Evolutionary conservation across 1,140 invertebrate genomes (phyloP).

Genomic region (Zaprionus vittiger): DNA sequence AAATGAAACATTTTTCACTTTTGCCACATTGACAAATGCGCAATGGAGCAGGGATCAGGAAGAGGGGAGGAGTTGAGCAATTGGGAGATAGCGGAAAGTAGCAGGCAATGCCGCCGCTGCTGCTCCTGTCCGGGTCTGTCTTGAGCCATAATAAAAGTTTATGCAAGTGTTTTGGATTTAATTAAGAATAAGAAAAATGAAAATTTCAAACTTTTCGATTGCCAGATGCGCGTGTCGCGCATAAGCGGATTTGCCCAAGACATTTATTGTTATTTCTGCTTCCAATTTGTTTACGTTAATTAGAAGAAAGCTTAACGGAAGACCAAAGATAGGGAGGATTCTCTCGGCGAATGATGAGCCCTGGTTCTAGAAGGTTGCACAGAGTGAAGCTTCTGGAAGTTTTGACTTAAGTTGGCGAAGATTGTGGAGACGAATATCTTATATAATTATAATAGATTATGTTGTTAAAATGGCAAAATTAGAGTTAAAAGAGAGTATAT

Average conservation of each 20-base stretch:
- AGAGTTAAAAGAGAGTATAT: background rate
- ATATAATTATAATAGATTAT: no score
- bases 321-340: background rate
- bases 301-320: slow-evolving; percentile 34
- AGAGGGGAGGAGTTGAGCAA: background rate
- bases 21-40: slow-evolving; percentile 64
- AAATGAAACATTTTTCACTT: slow-evolving; percentile 69
- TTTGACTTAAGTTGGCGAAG: background rate
- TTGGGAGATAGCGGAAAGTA: background rate
- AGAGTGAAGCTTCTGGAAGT: background rate
- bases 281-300: slow-evolving; percentile 76
- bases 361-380: background rate
- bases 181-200: slow-evolving; percentile 79
- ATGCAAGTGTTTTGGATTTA: slow-evolving; percentile 73
- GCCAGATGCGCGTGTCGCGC: slow-evolving; percentile 71
- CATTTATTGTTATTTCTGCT: slow-evolving; percentile 77
- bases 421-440: no score
- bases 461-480: no score
- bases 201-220: slow-evolving; percentile 76
- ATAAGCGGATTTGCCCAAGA: slow-evolving; percentile 74
- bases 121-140: background rate
- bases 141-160: slow-evolving; percentile 75
- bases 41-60: background rate
- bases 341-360: background rate
- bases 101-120: background rate